Evolutionary conservation across 2,797 vertebrate genomes (phyloP), one percentile per base, ranked within the genome.

Genomic region (Pogoniulus pusillus): DNA sequence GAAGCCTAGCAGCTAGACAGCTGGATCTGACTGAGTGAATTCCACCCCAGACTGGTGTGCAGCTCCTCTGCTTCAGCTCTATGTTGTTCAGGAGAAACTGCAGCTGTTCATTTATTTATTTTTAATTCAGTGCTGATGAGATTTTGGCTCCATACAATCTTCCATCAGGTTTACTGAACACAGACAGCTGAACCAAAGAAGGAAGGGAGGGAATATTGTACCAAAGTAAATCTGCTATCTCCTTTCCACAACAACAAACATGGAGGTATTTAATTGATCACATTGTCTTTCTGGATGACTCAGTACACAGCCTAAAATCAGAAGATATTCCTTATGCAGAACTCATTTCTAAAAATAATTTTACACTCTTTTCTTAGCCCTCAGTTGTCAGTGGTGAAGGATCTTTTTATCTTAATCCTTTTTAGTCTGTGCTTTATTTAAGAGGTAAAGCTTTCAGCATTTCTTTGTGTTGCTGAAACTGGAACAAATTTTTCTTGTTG

Each of bases 361-460:
- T 88, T 84, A 39, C 17, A 45, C 12, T 83, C 88, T 76, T 62
- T 82, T 72, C 39, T 79, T 77, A 64, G 26, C 87, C 23, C 32
- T 82, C 54, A 3, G 1, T 62, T 92, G 53, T 72, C 58, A 82
- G 7, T 53, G 24, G 17, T 59, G 58, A 84, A 82, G 8, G 45
- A 82, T 82, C 57, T 82, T 90, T 91, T 82, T 30, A 65, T 80
- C 78, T 91, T 60, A 91, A 60, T 88, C 30, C 22, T 76, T 87
- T 53, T 73, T 85, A 79, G 16, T 74, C 59, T 90, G 30, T 16
- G n/a, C 24, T 89, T 93, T 72, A 89, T 92, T 85, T 91, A 83
- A 75, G 49, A 87, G 29, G 39, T 78, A 82, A 82, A 88, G 30
- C 27, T 85, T 90, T 72, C 8, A 0, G 37, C 2, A 1, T 87